Conservation (phyloP, 1,140 invertebrate genomes). For the Ladona fulva region DNA sequence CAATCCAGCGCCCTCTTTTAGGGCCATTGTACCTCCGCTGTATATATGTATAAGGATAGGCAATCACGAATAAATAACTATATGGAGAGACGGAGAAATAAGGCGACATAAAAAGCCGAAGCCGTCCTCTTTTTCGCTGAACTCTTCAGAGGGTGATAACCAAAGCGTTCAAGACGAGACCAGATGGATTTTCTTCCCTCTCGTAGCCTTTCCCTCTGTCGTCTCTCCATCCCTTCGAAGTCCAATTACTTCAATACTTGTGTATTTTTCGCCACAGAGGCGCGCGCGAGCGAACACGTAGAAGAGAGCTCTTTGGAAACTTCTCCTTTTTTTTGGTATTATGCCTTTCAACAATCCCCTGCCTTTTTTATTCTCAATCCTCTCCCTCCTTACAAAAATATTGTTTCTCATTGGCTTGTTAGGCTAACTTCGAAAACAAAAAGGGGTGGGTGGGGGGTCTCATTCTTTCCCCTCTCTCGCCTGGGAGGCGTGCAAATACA, state of each 20-base stretch:
- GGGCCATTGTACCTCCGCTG: too few species aligned
- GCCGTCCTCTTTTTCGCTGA: neutral
- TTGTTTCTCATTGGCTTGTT: slow-evolving; percentile 6
- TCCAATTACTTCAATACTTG: slow-evolving; percentile 4
- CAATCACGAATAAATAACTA: too few species aligned
- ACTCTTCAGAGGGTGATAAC: neutral
- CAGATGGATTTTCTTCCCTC: neutral
- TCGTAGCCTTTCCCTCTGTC: neutral
- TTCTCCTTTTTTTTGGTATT: neutral
- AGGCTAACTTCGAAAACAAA: neutral
- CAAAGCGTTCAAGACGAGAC: neutral
- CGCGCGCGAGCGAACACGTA: neutral
- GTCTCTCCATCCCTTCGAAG: neutral
- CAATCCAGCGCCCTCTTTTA: too few species aligned
- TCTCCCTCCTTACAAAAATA: neutral
- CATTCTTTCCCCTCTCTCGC: neutral
- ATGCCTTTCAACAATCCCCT: neutral
- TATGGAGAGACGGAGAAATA: too few species aligned
- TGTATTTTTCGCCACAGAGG: neutral
- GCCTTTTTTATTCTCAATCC: neutral
- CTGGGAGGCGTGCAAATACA: neutral
- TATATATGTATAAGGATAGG: too few species aligned
- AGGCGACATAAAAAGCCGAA: too few species aligned
- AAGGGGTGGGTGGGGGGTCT: neutral
- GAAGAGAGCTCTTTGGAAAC: neutral